Base-by-base conservation (phyloP, 2,888 invertebrate genomes). In the Pterobdella sp. region DNA sequence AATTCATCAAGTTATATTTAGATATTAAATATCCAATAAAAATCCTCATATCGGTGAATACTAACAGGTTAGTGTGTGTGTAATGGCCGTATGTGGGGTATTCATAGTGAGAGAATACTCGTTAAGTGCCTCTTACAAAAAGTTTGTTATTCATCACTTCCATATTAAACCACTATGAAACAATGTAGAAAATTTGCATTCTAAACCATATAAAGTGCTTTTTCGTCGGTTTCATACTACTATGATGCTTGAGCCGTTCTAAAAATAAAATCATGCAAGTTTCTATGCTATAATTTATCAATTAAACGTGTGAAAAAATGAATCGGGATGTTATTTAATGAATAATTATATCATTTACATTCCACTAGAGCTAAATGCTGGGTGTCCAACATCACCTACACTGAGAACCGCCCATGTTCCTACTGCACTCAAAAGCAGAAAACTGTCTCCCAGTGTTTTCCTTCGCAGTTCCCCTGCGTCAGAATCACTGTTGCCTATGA, bases 51-150 rank as follows among this genome's bases (percentile, higher is more conserved):
- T n/a, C n/a, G n/a, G n/a, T n/a, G n/a, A n/a, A n/a, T n/a, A n/a
- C n/a, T n/a, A n/a, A 3, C 60, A 56, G 60, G 60, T 56, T 22
- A 63, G 77, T 69, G 69, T 77, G 26, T 77, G 77, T 56, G 69
- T 76, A 3, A 72, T 78, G 64, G 78, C 78, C 31, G 72, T 76
- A 42, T 77, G 77, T 63, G 78, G 78, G 2, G 78, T 78, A 65
- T 76, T 78, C 75, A 71, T 78, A 49, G 77, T 78, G 10, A 68
- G 77, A 14, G 78, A 78, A 68, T 78, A 78, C 74, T 37, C 75
- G 31, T 73, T 77, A 31, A 71, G 75, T 63, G 70, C 72, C 35
- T 65, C 69, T n/a, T 78, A 78, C 75, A 68, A 67, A 56, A 69
- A 31, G 69, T 69, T 34, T 42, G 42, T 42, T 18, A 18, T 42